Percentiles rank a stretch among this genome's conserved stretches.
phyloP scores from a whole-genome alignment of 2,113 vertebrate genomes.

The Atractosteus spatula region DNA sequence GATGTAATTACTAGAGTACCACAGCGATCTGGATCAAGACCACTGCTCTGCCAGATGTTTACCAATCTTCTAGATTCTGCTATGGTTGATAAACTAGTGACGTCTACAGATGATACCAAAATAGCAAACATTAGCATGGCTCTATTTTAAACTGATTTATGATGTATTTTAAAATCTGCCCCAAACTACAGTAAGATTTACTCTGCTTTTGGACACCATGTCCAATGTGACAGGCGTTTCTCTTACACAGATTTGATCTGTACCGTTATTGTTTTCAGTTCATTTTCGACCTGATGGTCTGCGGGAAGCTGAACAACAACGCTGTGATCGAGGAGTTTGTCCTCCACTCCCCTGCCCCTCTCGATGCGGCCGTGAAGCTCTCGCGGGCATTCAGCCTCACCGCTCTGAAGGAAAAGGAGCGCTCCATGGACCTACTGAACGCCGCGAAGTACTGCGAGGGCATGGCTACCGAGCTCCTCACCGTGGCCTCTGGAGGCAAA shows the following conservation, averaged over 20 bases:
- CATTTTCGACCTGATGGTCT: conserved; percentile 60
- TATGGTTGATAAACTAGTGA: too few species aligned
- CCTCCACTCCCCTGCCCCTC: conserved; percentile 45
- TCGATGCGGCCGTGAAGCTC: conserved; percentile 52
- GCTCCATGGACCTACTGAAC: conserved; percentile 41
- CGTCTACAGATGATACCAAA: too few species aligned
- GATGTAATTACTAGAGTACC: too few species aligned
- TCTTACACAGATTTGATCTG: too few species aligned
- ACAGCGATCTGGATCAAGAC: too few species aligned
- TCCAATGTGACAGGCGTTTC: background rate
- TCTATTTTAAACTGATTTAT: too few species aligned
- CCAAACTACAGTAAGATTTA: too few species aligned
- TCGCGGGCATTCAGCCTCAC: conserved; percentile 45
- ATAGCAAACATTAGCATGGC: too few species aligned
- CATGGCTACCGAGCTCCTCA: conserved; percentile 52
- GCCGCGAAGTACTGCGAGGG: conserved; percentile 49
- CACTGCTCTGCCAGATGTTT: too few species aligned
- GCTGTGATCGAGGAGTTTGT: conserved; percentile 46
- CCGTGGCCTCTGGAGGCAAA: conserved; percentile 39
- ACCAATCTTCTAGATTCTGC: too few species aligned
- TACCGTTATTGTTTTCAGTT: conserved; percentile 37
- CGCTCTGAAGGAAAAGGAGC: conserved; percentile 49
- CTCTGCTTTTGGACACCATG: too few species aligned
- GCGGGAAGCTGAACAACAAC: conserved; percentile 49
- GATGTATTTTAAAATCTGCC: too few species aligned